These are phyloP conservation scores for Poecilia latipinna DNA, from an alignment of 2,113 vertebrate genomes.

Conservation along the genomic window DNA sequence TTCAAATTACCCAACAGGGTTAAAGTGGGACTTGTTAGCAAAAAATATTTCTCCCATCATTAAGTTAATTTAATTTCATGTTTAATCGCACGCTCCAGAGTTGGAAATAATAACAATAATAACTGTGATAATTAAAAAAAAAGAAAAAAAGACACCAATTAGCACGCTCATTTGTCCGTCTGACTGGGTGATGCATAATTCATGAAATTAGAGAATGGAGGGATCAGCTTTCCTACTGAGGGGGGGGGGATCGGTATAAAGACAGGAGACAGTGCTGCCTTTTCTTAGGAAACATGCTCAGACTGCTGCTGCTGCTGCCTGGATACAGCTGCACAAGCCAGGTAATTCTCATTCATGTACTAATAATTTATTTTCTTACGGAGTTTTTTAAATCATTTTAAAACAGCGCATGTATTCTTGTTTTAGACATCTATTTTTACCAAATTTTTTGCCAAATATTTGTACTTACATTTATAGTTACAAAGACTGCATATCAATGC, in stretches of 20 bases:
- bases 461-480: background rate
- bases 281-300: constrained; percentile 41
- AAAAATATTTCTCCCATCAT: constrained; percentile 59
- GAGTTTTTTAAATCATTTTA: background rate
- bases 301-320: constrained; percentile 32
- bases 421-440: background rate
- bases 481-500: background rate
- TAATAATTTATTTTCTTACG: background rate
- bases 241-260: constrained; percentile 56
- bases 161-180: constrained; percentile 38
- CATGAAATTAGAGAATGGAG: constrained; percentile 65
- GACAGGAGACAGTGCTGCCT: constrained; percentile 48
- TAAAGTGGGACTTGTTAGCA: constrained; percentile 55
- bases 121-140: constrained; percentile 32
- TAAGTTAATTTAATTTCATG: constrained; percentile 64
- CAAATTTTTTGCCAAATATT: background rate
- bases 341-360: constrained; percentile 32
- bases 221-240: constrained; percentile 49
- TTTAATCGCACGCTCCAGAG: constrained; percentile 39
- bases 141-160: constrained; percentile 48
- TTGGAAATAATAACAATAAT: constrained; percentile 55
- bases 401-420: background rate
- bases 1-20: constrained; percentile 58
- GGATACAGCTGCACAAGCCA: constrained; percentile 38
- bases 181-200: constrained; percentile 67